phyloP scores from a whole-genome alignment of 2,113 vertebrate species.

The Sceloporus tristichus region DNA sequence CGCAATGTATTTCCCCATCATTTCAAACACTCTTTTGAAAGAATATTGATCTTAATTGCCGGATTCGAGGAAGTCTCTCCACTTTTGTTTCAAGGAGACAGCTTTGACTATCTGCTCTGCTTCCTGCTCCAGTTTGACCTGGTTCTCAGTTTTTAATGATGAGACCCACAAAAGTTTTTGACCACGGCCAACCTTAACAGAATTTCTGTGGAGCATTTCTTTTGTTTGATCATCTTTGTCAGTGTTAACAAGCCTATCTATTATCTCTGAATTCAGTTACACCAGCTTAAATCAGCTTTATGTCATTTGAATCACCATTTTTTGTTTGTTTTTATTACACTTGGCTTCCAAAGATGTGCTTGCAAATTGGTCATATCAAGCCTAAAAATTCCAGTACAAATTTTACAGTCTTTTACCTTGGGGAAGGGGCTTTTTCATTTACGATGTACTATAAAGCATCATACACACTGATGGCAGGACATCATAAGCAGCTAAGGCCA shows the following conservation, averaged over 20 bases:
- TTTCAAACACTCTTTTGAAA: background rate
- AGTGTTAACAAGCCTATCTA: background rate
- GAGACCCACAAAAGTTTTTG: background rate
- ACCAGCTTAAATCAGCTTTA: background rate
- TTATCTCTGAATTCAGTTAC: background rate
- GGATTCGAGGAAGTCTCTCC: background rate
- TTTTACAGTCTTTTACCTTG: background rate
- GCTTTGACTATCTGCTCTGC: background rate
- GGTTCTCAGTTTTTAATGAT: constrained; percentile 22
- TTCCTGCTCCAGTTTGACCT: constrained; percentile 24
- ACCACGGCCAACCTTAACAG: background rate
- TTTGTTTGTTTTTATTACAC: background rate
- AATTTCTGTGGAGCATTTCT: background rate
- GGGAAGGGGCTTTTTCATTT: background rate
- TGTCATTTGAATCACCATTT: background rate
- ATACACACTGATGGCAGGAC: background rate
- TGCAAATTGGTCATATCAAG: background rate
- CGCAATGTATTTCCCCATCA: background rate
- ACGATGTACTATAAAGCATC: background rate
- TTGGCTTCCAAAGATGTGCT: background rate
- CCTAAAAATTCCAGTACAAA: background rate
- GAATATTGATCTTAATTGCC: background rate
- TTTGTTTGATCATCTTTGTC: background rate
- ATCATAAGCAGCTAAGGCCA: background rate
- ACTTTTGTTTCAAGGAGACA: background rate